Base-by-base conservation (phyloP, 2,113 vertebrate species). In the Oncorhynchus kisutch region DNA sequence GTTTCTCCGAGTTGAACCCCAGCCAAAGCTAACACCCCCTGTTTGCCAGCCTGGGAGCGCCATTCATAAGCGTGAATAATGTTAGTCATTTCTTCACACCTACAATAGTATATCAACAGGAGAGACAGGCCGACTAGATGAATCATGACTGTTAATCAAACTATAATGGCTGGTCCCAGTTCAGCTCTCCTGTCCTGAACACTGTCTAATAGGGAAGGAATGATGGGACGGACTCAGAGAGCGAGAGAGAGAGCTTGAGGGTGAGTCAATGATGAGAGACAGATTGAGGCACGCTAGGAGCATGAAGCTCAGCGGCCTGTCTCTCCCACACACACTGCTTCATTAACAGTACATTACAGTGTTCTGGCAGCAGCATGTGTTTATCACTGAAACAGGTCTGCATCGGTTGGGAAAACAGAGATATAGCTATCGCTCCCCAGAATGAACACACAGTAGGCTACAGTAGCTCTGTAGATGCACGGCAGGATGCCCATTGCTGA, bases 21-120 rank as follows among this genome's bases (percentile, higher is more conserved):
- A 73, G 68, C 75, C 69, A 77, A 78, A 76, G 77, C 77, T 73
- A 77, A 78, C 77, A 82, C 51, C 24, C 54, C 20, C 16, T 27
- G 29, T 70, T 73, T 64, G 45, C 69, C 60, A 64, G 45, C n/a
- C 16, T 16, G 48, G 18, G 31, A 65, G 16, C 49, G 12, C 25
- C 54, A 67, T 51, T 51, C 49, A 54, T 49, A 39, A 54, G 16
- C 2, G 45, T 49, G 69, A 20, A 49, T 45, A 60, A 74, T 48
- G 60, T 79, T 70, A 73, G 45, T 24, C 4, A 13, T 48, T 22
- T 49, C 25, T 24, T 79, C 29, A n/a, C 24, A 13, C 67, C 67
- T 34, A 25, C 13, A 22, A 20, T 22, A 31, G 48, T 74, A 20
- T 79, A 75, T 57, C 71, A 18, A 73, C 75, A 86, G 18, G 60